Base-by-base conservation (phyloP, 2,113 vertebrate species). In the Ivindomyrus marchei region DNA sequence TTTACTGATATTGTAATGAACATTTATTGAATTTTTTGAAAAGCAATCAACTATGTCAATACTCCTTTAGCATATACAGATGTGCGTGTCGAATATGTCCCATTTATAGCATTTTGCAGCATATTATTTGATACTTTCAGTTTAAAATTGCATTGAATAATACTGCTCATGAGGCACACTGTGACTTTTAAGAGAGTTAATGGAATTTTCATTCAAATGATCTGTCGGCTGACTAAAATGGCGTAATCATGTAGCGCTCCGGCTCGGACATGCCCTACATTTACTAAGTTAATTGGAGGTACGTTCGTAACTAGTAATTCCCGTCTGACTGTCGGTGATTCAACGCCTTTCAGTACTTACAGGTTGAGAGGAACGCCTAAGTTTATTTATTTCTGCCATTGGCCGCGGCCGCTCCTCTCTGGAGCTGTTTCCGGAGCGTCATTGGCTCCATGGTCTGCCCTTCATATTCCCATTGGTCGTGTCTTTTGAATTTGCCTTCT, bases 361-460 rank as follows among this genome's bases (percentile, higher is more conserved):
- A 53, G 27, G 85, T 49, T 36, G 85, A 87, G 42, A 87, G 85
- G 27, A 52, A 52, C 85, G 85, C 85, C 85, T 53, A 87, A 56
- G 31, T 46, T 49, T 53, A 87, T 84, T 15, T 52, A 80, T 24
- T 58, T 52, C 24, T 58, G 62, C 90, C 11, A 90, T 88, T 88
- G 90, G 90, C 5, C 31, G n/a, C n/a, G 4, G 70, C 49, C 6
- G 53, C 56, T 58, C 17, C n/a, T 31, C 83, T 47, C 11, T 46
- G 6, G 52, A 92, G 88, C 85, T 50, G 88, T 89, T 52, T 91
- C 88, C 92, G 85, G 31, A 89, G 91, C 50, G 11, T 77, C 91
- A 94, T 95, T 95, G 93, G 94, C 89, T 91, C 90, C 90, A 89
- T 91, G 91, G 3, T 19, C 49, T 80, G 45, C 15, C 27, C 27